Conservation (phyloP, 2,113 vertebrate species). For the Athene noctua region DNA sequence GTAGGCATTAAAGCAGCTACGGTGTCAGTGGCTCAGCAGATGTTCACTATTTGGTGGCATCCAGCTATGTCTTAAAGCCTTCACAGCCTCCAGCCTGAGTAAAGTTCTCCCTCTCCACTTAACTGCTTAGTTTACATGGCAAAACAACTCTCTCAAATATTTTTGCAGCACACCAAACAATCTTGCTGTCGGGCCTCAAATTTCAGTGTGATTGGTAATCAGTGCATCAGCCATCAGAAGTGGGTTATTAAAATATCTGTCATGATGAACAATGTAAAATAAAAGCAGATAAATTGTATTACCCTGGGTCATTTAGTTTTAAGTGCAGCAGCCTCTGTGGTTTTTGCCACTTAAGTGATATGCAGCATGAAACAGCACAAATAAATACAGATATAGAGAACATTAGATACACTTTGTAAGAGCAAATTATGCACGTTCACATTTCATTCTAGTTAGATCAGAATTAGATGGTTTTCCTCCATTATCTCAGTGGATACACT, state of each 20-base stretch:
- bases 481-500: constrained; percentile 64
- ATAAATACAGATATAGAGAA: constrained; percentile 55
- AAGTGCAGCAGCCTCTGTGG: constrained; percentile 19
- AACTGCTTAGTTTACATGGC: background rate
- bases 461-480: constrained; percentile 62
- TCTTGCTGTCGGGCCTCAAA: background rate
- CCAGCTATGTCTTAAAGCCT: background rate
- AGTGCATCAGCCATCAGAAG: constrained; percentile 20
- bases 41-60: background rate
- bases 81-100: background rate
- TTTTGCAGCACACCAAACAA: background rate
- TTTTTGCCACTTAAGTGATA: constrained; percentile 54
- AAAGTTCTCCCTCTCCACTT: background rate
- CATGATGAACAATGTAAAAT: constrained; percentile 27
- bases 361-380: constrained; percentile 37
- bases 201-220: constrained; percentile 42
- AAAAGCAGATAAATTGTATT: constrained; percentile 41
- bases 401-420: constrained; percentile 49
- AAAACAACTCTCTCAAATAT: background rate
- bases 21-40: background rate
- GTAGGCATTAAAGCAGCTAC: background rate
- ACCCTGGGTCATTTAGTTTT: constrained; percentile 57
- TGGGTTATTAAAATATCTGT: constrained; percentile 45
- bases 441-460: constrained; percentile 58
- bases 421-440: constrained; percentile 43